Percentiles rank a stretch among this genome's conserved stretches.
phyloP scores from a whole-genome alignment of 2,797 vertebrate species.

The Argya squamiceps region DNA sequence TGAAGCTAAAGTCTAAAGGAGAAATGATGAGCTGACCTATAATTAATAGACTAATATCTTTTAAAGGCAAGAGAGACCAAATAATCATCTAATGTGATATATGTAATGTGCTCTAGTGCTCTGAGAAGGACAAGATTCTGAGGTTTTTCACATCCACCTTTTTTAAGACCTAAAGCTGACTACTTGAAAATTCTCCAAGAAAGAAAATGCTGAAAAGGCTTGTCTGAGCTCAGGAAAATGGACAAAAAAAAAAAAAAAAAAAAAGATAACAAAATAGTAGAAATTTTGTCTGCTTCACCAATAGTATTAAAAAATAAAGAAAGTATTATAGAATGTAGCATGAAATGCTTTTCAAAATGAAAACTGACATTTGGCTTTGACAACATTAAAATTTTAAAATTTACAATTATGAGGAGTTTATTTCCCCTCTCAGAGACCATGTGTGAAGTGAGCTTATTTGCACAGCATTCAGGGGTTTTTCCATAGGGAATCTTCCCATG shows the following conservation, averaged over 20 bases:
- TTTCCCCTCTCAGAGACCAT: background rate
- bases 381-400: background rate
- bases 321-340: background rate
- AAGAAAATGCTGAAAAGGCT: background rate
- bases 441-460: background rate
- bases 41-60: slow-evolving; percentile 24
- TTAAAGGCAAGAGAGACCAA: background rate
- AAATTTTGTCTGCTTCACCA: background rate
- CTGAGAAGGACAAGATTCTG: background rate
- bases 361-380: background rate
- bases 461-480: background rate
- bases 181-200: background rate
- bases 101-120: background rate
- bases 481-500: background rate
- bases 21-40: background rate
- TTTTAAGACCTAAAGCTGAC: background rate
- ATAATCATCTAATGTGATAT: background rate
- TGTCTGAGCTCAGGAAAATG: background rate
- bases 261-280: background rate
- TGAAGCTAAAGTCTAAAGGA: background rate
- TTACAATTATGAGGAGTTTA: background rate
- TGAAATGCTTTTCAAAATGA: background rate
- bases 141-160: background rate
- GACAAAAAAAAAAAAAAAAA: background rate
- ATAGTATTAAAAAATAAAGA: background rate